Conservation (phyloP, 2,888 invertebrate species). For the Heteropelma amictum region DNA sequence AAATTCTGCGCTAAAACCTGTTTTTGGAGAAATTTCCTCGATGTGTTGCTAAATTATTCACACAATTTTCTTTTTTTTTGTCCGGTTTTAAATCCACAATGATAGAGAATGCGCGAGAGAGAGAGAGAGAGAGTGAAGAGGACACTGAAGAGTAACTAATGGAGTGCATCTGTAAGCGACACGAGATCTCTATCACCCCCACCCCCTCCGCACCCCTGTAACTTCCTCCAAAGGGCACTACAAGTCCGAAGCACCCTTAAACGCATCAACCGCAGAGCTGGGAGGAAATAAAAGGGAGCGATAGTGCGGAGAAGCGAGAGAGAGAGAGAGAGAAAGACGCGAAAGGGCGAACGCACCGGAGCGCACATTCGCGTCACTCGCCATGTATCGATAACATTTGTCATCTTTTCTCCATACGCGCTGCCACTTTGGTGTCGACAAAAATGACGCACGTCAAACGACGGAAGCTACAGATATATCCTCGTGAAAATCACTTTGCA, state of each 20-base stretch:
- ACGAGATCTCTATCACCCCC: slow-evolving; percentile 54
- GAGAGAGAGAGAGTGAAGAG: background rate
- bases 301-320: slow-evolving; percentile 24
- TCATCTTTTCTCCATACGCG: slow-evolving; percentile 64
- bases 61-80: no score
- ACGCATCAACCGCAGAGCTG: slow-evolving; percentile 65
- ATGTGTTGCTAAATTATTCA: no score
- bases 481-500: no score
- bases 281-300: slow-evolving; percentile 20
- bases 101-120: background rate
- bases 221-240: slow-evolving; percentile 66
- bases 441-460: background rate
- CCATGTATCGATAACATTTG: slow-evolving; percentile 76
- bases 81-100: background rate
- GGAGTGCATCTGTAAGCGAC: slow-evolving; percentile 70
- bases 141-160: slow-evolving; percentile 69
- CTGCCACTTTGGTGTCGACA: background rate
- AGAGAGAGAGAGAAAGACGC: slow-evolving; percentile 20
- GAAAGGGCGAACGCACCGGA: slow-evolving; percentile 51
- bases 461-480: no score
- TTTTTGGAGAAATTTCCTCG: no score
- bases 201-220: slow-evolving; percentile 62
- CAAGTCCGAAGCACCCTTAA: slow-evolving; percentile 65
- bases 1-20: no score
- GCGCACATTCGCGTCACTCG: slow-evolving; percentile 72